phyloP scores from a whole-genome alignment of 2,113 vertebrate species.

The Oreocharis arfaki region DNA sequence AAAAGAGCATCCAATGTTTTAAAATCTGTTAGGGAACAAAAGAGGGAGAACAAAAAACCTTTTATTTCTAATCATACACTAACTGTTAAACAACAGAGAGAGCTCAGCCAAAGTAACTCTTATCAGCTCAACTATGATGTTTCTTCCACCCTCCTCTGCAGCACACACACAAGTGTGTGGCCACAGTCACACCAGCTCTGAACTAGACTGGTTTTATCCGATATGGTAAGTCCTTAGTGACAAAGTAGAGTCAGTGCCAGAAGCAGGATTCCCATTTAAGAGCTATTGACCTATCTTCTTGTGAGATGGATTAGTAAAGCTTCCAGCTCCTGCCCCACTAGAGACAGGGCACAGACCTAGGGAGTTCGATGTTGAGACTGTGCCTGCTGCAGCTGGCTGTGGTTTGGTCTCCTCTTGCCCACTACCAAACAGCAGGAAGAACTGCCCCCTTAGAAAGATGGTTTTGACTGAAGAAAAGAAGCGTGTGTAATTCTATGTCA shows the following conservation, averaged over 20 bases:
- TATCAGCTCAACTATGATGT: not conserved
- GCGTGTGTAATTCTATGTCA: not conserved
- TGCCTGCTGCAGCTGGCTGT: not conserved
- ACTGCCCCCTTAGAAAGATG: not conserved
- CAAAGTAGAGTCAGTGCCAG: not conserved
- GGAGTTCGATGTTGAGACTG: not conserved
- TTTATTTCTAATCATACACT: not conserved
- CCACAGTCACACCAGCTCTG: not conserved
- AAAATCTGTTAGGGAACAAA: not conserved
- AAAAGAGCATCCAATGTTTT: not conserved
- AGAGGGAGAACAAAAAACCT: not conserved
- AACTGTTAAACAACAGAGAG: not conserved
- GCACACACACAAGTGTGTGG: accelerated
- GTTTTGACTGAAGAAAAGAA: not conserved
- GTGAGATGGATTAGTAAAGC: not conserved
- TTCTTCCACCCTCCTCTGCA: not conserved
- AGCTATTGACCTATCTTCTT: not conserved
- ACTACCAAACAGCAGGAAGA: not conserved
- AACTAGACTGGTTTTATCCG: not conserved
- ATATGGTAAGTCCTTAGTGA: not conserved
- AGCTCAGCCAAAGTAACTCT: not conserved
- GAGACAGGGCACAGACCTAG: not conserved
- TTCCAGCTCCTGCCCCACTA: not conserved
- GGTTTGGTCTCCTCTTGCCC: not conserved
- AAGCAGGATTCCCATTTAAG: not conserved